A percentile compares a stretch with the other conserved stretches of the same genome.
Conservation (phyloP, 1,140 invertebrate genomes). For the Ephestia elutella region DNA sequence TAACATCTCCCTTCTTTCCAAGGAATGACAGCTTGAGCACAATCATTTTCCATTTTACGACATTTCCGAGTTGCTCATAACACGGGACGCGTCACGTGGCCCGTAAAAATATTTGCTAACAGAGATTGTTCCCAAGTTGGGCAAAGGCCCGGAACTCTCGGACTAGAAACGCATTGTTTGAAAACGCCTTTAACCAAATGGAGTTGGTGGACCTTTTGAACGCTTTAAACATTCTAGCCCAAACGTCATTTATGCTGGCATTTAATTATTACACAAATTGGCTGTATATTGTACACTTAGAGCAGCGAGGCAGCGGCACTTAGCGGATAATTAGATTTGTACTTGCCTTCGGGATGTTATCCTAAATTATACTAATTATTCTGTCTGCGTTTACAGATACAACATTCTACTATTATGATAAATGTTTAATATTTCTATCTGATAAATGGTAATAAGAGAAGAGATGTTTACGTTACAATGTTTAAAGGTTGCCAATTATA, state of each 20-base stretch:
- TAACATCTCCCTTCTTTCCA: too few relatives aligned
- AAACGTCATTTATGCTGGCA: background rate
- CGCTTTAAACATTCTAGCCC: too few relatives aligned
- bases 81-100: background rate
- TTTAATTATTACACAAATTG: background rate
- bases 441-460: too few relatives aligned
- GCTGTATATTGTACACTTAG: background rate
- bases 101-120: background rate
- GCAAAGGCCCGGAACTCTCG: too few relatives aligned
- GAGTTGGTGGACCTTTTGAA: too few relatives aligned
- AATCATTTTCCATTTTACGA: background rate
- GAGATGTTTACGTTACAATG: too few relatives aligned
- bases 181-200: too few relatives aligned
- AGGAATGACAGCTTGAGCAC: too few relatives aligned
- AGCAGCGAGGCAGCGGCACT: background rate
- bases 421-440: too few relatives aligned
- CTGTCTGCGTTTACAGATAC: background rate
- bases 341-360: background rate
- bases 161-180: too few relatives aligned
- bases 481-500: too few relatives aligned
- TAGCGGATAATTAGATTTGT: background rate
- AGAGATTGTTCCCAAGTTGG: background rate
- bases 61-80: background rate
- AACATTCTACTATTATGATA: too few relatives aligned
- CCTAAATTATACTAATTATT: background rate